Conservation (phyloP, 2,113 vertebrate species). For the Alethe castanea region DNA sequence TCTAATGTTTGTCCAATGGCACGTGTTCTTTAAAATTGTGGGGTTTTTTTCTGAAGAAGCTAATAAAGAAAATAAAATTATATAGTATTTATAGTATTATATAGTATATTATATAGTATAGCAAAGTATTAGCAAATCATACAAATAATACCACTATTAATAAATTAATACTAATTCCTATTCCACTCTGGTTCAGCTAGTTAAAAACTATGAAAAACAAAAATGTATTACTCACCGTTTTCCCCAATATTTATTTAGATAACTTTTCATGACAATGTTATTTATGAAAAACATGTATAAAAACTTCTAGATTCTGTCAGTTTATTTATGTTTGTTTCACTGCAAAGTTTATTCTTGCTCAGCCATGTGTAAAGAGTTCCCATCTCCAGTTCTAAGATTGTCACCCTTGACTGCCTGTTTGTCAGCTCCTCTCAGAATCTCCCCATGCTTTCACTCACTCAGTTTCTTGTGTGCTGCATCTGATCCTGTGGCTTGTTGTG, state of each 20-base stretch:
- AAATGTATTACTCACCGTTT: background rate
- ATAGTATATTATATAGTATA: background rate
- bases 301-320: background rate
- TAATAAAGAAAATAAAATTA: background rate
- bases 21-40: background rate
- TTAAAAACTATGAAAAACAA: background rate
- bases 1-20: background rate
- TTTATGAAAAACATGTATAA: background rate
- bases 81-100: too few species aligned
- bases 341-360: background rate
- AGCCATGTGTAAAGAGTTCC: background rate
- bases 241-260: background rate
- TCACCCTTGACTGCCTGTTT: background rate
- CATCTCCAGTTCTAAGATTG: background rate
- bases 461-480: accelerated
- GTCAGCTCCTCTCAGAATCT: background rate
- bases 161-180: background rate
- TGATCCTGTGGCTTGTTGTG: background rate
- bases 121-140: background rate
- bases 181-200: background rate
- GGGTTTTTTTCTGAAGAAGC: background rate
- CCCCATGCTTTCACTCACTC: background rate
- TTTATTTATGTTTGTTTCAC: background rate
- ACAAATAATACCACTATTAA: background rate
- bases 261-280: background rate